Percentiles rank a stretch among this genome's conserved stretches.
phyloP scores from a whole-genome alignment of 2,888 invertebrate genomes.

The Eristalis pertinax region DNA sequence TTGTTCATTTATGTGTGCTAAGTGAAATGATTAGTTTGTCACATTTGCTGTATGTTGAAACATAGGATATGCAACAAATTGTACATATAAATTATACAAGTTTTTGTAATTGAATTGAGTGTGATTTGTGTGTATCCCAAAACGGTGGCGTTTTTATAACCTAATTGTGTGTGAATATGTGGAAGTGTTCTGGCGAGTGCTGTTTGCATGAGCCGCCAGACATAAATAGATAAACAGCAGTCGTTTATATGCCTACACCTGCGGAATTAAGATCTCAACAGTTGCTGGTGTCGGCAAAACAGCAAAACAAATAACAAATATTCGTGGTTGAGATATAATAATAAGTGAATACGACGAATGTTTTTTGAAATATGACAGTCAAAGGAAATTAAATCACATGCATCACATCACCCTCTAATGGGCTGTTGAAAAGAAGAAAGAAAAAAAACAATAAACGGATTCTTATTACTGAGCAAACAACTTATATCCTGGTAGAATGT shows the following conservation, averaged over 20 bases:
- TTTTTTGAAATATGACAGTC: too few species aligned
- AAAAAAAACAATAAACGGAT: too few species aligned
- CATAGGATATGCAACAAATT: slow-evolving; percentile 19
- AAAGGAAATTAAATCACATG: too few species aligned
- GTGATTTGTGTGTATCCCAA: not conserved
- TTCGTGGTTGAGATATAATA: too few species aligned
- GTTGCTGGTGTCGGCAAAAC: slow-evolving; percentile 29
- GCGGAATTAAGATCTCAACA: slow-evolving; percentile 12
- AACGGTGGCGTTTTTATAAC: not conserved
- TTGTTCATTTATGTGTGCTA: slow-evolving; percentile 14
- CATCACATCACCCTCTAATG: slow-evolving; percentile 6
- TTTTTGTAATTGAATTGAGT: slow-evolving; percentile 26
- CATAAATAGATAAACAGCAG: slow-evolving; percentile 61
- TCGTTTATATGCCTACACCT: not conserved
- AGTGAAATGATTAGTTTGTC: slow-evolving; percentile 35
- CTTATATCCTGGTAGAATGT: not conserved
- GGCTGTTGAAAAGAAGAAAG: not conserved
- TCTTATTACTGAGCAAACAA: not conserved
- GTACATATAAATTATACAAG: slow-evolving; percentile 6
- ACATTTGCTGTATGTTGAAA: slow-evolving; percentile 26
- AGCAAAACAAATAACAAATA: slow-evolving; percentile 10
- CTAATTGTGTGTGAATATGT: slow-evolving; percentile 58
- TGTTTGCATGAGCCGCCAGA: slow-evolving; percentile 49
- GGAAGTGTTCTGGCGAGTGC: slow-evolving; percentile 44
- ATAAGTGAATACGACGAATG: too few species aligned